Evolutionary conservation across 2,113 vertebrate genomes (phyloP), one percentile per base, ranked within the genome.

Genomic region (Passer domesticus): DNA sequence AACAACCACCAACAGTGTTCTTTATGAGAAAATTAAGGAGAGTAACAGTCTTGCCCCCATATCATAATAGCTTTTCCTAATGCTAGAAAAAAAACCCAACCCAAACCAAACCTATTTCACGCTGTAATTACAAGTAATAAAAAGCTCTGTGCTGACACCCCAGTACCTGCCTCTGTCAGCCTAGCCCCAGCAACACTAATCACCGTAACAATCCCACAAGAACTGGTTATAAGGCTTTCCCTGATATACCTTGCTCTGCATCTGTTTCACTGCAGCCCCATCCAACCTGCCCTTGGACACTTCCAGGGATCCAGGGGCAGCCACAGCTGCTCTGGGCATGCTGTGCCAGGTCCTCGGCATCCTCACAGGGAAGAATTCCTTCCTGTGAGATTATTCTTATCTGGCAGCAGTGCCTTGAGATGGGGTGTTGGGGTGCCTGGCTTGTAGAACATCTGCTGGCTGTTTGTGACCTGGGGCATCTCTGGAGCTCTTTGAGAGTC

Each of bases 191-290:
- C 20, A 23, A 15, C 66, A 44, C 55, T 7, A 41, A 93, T 82
- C 74, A 84, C 7, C 0, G 0, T 10, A 81, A 77, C n/a, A 33
- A 70, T 41, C 64, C 64, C 50, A 28, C 73, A 60, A 20, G n/a
- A 78, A 37, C 39, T 19, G 35, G 13, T 35, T 47, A n/a, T 13
- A 15, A 70, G 31, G 9, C 17, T 56, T 30, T 74, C 53, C 27
- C 75, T 37, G 39, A 11, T 2, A 56, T 56, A 31, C 46, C 30
- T 10, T 3, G 7, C 33, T 44, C 73, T 18, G 2, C 44, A 31
- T 12, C 30, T 6, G 0, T 13, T 25, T 27, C 8, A 6, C 4
- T 7, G 17, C 49, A 43, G 31, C 39, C 27, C 39, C 0, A 4
- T 41, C 30, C 41, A 47, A 1, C 30, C 41, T 31, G 41, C 25